Evolutionary conservation across 1,140 invertebrate genomes (phyloP), one percentile per base, ranked within the genome.

Genomic region (Adelges cooleyi): DNA sequence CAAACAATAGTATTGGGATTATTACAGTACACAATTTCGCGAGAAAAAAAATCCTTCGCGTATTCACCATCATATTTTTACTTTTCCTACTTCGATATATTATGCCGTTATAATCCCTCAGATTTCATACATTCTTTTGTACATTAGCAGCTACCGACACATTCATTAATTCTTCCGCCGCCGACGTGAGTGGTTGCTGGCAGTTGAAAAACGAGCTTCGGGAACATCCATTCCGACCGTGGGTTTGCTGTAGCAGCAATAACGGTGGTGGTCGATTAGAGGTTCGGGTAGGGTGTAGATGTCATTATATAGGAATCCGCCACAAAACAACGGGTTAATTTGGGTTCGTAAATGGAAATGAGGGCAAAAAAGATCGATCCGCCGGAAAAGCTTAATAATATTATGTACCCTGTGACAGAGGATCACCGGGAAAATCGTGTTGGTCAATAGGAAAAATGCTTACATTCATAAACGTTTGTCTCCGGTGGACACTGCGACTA

Each of bases 291-390:
- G 40, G 38, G 22, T 44, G 5, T 62, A 48, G 17, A 62, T 48
- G 42, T 62, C 56, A 33, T 62, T 62, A 62, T 33, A 48, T 42
- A 33, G 27, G 25, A 62, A 62, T 48, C 22, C 56, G 6, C 42
- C 56, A 27, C 56, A 46, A 62, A 59, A 62, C 54, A 62, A 46
- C 56, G 56, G 56, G 56, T 62, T 62, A 62, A 62, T 62, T 62
- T 62, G 25, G 56, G 42, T 48, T 9, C 25, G 42, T 48, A 48
- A n/a, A n/a, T 62, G 56, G 56, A 33, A 62, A 62, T 62, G 56
- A 62, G 27, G 46, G 40, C 40, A 46, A 62, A 62, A 62, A 48
- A 25, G 40, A 62, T 62, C 56, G 40, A 62, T 62, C 44, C 56
- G 13, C 44, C 23, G 4, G 46, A 46, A 42, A 42, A 48, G 38